Evolutionary conservation across 2,888 invertebrate species (phyloP).

Genomic region (Eupsilia transversa): DNA sequence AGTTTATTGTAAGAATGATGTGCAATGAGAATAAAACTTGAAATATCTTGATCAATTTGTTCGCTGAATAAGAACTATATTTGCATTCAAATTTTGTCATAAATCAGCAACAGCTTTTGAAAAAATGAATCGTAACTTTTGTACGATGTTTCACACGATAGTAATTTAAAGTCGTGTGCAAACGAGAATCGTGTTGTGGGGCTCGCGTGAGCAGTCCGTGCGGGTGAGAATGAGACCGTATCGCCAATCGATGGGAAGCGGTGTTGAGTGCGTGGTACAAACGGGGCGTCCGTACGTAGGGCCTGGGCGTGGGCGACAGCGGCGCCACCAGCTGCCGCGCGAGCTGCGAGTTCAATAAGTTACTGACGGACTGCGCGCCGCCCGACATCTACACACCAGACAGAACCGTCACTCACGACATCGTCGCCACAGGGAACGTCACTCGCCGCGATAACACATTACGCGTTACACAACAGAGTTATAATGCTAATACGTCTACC

Average conservation of each 20-base stretch:
- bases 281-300: slow-evolving; percentile 90
- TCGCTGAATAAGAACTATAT: neutral
- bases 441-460: slow-evolving; percentile 28
- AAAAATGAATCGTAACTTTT: slow-evolving; percentile 2
- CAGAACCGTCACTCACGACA: slow-evolving; percentile 67
- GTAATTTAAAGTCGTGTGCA: slow-evolving; percentile 44
- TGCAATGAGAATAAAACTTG: slow-evolving; percentile 9
- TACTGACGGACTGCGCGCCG: slow-evolving; percentile 80
- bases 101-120: neutral
- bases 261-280: slow-evolving; percentile 90
- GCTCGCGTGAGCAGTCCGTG: slow-evolving; percentile 70
- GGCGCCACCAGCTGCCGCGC: slow-evolving; percentile 91
- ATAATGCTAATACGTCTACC: slow-evolving; percentile 14
- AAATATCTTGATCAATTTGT: neutral
- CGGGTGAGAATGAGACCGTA: slow-evolving; percentile 78
- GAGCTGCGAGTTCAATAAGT: slow-evolving; percentile 91
- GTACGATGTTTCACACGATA: slow-evolving; percentile 37
- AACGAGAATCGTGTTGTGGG: slow-evolving; percentile 66
- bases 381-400: slow-evolving; percentile 85
- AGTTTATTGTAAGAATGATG: slow-evolving; percentile 16
- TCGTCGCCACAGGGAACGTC: slow-evolving; percentile 12
- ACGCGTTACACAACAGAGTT: slow-evolving; percentile 29
- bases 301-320: slow-evolving; percentile 88
- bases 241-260: slow-evolving; percentile 88
- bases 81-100: neutral